Conservation (phyloP, 1,140 invertebrate genomes). For the Trinorchestia longiramus region DNA sequence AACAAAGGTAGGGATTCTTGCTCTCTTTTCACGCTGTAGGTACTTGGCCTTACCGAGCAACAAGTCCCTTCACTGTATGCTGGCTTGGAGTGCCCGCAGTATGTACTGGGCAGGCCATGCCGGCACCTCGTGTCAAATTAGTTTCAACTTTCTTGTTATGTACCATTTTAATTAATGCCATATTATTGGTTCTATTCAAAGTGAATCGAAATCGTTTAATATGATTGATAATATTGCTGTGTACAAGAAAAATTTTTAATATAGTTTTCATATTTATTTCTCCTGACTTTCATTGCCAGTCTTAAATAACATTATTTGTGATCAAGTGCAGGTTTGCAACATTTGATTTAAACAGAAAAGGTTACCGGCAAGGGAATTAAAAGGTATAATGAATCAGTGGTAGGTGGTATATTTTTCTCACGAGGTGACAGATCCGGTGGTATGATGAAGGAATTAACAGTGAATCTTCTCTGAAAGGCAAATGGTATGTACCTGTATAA, state of each 20-base stretch:
- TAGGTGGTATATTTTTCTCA: not conserved
- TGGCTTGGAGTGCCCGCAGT: not conserved
- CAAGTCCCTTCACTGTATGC: not conserved
- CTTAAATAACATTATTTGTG: no score
- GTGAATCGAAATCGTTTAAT: slow-evolving; percentile 10
- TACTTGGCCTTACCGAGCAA: not conserved
- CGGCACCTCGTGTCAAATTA: not conserved
- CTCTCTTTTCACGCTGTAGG: not conserved
- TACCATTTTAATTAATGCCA: not conserved
- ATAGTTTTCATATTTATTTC: slow-evolving; percentile 48
- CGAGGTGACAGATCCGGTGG: not conserved
- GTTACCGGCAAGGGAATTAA: not conserved
- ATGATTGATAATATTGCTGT: slow-evolving; percentile 41
- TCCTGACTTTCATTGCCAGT: slow-evolving; percentile 8
- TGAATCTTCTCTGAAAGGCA: not conserved
- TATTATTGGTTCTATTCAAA: slow-evolving; percentile 5
- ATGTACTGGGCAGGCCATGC: not conserved
- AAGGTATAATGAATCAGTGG: not conserved
- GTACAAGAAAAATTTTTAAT: slow-evolving; percentile 46
- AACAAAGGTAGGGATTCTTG: not conserved
- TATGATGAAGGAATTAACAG: not conserved
- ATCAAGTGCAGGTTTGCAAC: no score
- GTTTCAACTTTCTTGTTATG: not conserved
- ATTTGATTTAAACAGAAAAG: not conserved
- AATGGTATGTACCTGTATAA: not conserved